These are phyloP conservation scores for Aythya fuligula DNA, from an alignment of 2,797 vertebrate species.

Conservation along the genomic window DNA sequence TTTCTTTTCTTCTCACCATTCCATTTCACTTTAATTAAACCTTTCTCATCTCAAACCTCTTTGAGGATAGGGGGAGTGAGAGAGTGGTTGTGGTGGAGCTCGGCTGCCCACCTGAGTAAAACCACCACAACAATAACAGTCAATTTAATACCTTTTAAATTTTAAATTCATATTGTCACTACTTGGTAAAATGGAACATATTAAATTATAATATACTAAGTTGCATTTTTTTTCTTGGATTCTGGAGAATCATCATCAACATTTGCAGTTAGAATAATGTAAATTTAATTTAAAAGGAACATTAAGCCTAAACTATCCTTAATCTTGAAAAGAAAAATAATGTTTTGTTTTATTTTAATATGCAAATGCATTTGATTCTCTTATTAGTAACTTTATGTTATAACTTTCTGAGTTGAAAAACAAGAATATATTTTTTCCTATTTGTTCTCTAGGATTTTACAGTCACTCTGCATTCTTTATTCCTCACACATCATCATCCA, in stretches of 20 bases:
- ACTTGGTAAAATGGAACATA: background rate
- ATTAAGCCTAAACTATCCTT: background rate
- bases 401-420: background rate
- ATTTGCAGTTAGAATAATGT: background rate
- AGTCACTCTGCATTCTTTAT: background rate
- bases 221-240: background rate
- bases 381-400: background rate
- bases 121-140: no score
- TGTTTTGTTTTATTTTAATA: background rate
- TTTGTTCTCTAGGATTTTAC: background rate
- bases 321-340: background rate
- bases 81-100: no score
- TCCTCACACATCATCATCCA: background rate
- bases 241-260: background rate
- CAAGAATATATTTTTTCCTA: background rate
- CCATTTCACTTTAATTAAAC: no score
- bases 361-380: background rate
- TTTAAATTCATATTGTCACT: background rate
- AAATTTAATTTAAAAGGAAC: background rate
- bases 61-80: no score
- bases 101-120: no score
- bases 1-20: no score
- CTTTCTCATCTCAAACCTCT: no score
- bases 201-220: background rate
- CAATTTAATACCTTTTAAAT: background rate